Evolutionary conservation across 2,888 invertebrate species (phyloP), one percentile per base, ranked within the genome.

Genomic region (Hermaeophaga mercurialis): DNA sequence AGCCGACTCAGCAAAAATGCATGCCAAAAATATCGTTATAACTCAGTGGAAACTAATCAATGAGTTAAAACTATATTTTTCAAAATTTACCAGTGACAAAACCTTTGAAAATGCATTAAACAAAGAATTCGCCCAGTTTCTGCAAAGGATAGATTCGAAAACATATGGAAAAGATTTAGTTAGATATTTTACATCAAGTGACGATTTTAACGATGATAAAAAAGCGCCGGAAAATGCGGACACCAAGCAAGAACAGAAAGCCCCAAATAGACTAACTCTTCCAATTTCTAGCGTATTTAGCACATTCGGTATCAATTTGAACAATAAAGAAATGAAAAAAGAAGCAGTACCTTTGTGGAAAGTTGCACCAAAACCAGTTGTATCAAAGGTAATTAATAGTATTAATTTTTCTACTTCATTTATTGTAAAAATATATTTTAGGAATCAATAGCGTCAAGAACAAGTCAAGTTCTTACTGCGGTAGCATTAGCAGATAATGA

Each of bases 401-500:
- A 17, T 28, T 52, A 45, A 11, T 12, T 8, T 39, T n/a, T 11
- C 1, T 39, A 14, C 9, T 22, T 22, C 3, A 22, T 22, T 22
- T 22, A 22, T 5, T 22, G 22, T 22, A n/a, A n/a, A n/a, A n/a
- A n/a, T n/a, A 8, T 26, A 8, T 64, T 61, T 18, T 47, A 68
- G 66, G 64, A 58, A 55, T 45, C 58, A 11, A 45, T 64, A 22
- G 79, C 82, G 56, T 83, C 85, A 0, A 81, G 87, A 66, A 89
- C 88, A 2, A 82, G 81, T 43, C 85, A 88, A 70, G 82, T 89
- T 48, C 79, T 89, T 61, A 81, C 82, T 3, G 83, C 85, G n/a
- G 79, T 89, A 46, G 76, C 78, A 26, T 77, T 78, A 6, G 86
- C 88, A 0, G 81, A 82, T 68, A 81, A 80, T 1, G 75, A 78